Percentiles rank a stretch among this genome's conserved stretches.
Evolutionary conservation across 1,140 invertebrate genomes (phyloP).

Genomic region (Zelostemma sp.): DNA sequence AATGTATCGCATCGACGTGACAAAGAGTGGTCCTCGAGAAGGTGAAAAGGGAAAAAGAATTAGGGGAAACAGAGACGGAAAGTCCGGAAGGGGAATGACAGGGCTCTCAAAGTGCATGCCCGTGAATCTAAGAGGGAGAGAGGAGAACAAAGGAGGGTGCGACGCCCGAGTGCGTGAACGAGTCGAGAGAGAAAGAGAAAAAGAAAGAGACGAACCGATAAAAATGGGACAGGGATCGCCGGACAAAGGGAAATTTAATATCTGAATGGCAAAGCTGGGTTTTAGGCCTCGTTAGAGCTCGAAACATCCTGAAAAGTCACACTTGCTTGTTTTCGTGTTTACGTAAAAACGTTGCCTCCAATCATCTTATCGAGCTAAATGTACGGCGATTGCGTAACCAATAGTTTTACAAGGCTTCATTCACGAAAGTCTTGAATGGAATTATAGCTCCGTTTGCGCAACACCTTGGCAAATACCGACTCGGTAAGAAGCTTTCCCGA

Average conservation of each 20-base stretch:
- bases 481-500: too few relatives aligned
- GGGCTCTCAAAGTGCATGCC: conserved; percentile 36
- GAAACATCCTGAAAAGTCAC: too few relatives aligned
- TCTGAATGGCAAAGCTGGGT: not conserved
- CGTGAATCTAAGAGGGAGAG: conserved; percentile 37
- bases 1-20: conserved; percentile 26
- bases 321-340: too few relatives aligned
- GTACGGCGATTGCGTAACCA: too few relatives aligned
- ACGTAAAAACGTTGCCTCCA: too few relatives aligned
- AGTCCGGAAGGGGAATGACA: conserved; percentile 25
- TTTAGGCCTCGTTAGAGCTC: not conserved
- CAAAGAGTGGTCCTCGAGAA: conserved; percentile 17
- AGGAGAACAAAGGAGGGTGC: conserved; percentile 39
- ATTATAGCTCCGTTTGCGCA: too few relatives aligned
- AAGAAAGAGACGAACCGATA: too few relatives aligned
- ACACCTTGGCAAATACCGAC: too few relatives aligned
- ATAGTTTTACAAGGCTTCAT: too few relatives aligned
- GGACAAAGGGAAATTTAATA: conserved; percentile 6
- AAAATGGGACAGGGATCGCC: not conserved
- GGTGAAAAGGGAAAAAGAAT: conserved; percentile 22
- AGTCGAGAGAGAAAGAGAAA: conserved; percentile 14
- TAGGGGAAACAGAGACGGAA: conserved; percentile 28
- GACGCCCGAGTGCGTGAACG: conserved; percentile 32
- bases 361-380: too few relatives aligned
- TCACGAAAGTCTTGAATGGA: too few relatives aligned